These are phyloP conservation scores for Punctoribates punctum DNA, from an alignment of 2,888 invertebrate genomes.

Conservation along the genomic window DNA sequence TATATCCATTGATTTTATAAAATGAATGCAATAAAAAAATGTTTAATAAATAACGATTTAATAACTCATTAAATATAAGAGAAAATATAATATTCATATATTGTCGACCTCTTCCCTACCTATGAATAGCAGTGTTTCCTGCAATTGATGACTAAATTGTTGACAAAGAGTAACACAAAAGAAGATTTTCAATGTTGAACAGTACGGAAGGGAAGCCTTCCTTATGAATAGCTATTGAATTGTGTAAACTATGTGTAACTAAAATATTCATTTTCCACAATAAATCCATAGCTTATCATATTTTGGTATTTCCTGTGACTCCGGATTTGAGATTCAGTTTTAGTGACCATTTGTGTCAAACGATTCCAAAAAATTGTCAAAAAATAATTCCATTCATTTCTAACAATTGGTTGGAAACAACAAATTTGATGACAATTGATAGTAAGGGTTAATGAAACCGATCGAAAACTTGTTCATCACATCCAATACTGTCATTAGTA, in stretches of 20 bases:
- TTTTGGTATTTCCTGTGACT: constrained; percentile 21
- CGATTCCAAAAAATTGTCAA: not conserved
- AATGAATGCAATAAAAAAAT: too few relatives aligned
- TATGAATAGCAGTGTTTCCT: not conserved
- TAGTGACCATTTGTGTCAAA: constrained; percentile 29
- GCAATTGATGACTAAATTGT: not conserved
- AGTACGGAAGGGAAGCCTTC: constrained; percentile 9
- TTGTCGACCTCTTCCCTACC: too few relatives aligned
- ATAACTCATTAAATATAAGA: too few relatives aligned
- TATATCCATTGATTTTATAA: too few relatives aligned
- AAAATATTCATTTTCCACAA: constrained; percentile 23
- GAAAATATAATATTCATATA: too few relatives aligned
- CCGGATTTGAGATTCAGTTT: constrained; percentile 22
- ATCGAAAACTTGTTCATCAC: not conserved
- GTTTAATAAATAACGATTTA: too few relatives aligned
- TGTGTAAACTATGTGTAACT: constrained; percentile 25
- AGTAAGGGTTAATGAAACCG: constrained; percentile 36
- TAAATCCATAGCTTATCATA: not conserved
- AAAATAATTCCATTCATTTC: not conserved
- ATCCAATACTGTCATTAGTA: not conserved
- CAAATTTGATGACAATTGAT: not conserved
- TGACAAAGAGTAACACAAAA: not conserved
- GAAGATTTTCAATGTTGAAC: not conserved
- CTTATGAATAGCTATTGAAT: constrained; percentile 8
- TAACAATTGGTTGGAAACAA: not conserved